Base-by-base conservation (phyloP, 2,113 vertebrate species). In the Coptodon bakossiorum region DNA sequence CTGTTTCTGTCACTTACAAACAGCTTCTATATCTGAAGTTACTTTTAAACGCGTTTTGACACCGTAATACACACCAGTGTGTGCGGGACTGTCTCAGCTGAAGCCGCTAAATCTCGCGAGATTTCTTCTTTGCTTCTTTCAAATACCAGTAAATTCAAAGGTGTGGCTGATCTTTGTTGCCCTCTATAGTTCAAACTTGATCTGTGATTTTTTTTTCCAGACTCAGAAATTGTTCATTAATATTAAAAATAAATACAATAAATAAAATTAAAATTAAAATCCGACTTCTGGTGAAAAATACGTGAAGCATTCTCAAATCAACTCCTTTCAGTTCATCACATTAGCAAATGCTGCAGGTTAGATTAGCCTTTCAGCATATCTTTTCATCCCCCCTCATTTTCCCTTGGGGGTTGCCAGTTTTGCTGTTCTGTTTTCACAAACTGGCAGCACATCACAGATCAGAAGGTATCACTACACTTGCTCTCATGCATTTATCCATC, bases 81-180 rank as follows among this genome's bases (percentile, higher is more conserved):
- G 6, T 19, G 17, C 17, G 6, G 7, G 10, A 6, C n/a, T 80
- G 34, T 1, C 11, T 4, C 16, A 7, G 2, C 12, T 1, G 17
- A 27, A 73, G n/a, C 11, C 40, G 9, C 53, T n/a, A 63, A 53
- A 13, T 93, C 87, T 90, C 93, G 93, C 92, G 93, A 93, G 78
- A 87, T 1, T 53, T 56, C 2, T 1, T 61, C 19, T 71, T 86
- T 7, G 81, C 86, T 31, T 14, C 3, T n/a, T 8, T 36, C 1
- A 5, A 24, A 22, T 31, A 9, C 13, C 6, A 16, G 81, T 9
- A 61, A 53, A 59, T 5, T 29, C 12, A 2, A 57, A n/a, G 19
- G 4, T 22, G 1, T 4, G 6, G 7, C 2, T 3, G 1, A 5
- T 2, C 5, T 1, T 34, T 86, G 14, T 56, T 82, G 89, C 82